phyloP scores from a whole-genome alignment of 2,113 vertebrate species.

The Lasiurus borealis region DNA sequence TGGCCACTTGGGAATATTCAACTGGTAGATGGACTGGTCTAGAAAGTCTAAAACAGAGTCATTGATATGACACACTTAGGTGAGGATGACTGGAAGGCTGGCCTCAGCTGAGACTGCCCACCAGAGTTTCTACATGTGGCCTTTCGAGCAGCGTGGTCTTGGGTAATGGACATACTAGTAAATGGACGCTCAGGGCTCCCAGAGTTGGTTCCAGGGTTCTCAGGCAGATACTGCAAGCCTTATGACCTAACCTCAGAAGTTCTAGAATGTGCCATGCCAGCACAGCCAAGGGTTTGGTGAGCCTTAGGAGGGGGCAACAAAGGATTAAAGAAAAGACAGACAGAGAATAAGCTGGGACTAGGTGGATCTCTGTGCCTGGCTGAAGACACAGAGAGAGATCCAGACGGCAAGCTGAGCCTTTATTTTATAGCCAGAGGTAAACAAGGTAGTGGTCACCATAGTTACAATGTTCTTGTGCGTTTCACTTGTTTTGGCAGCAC shows the following conservation, averaged over 20 bases:
- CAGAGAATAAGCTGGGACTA: too few species aligned
- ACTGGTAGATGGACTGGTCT: not conserved
- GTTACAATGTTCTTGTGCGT: too few species aligned
- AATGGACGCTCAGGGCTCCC: not conserved
- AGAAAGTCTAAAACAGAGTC: not conserved
- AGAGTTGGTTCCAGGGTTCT: not conserved
- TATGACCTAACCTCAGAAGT: slow-evolving; percentile 1
- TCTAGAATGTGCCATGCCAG: not conserved
- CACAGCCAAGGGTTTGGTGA: too few species aligned
- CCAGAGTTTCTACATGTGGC: rapidly evolving
- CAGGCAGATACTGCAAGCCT: not conserved
- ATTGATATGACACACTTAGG: not conserved
- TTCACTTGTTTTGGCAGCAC: too few species aligned
- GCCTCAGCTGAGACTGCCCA: not conserved
- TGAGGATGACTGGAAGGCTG: not conserved
- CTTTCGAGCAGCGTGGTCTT: not conserved
- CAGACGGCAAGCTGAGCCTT: too few species aligned
- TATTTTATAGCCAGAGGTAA: too few species aligned
- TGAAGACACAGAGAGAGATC: too few species aligned
- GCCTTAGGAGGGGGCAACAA: too few species aligned
- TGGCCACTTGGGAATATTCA: not conserved
- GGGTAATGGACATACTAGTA: not conserved
- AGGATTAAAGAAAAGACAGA: too few species aligned
- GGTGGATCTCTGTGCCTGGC: too few species aligned
- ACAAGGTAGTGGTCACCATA: too few species aligned